Base-by-base conservation (phyloP, 2,113 vertebrate genomes). In the Hystrix brachyura region DNA sequence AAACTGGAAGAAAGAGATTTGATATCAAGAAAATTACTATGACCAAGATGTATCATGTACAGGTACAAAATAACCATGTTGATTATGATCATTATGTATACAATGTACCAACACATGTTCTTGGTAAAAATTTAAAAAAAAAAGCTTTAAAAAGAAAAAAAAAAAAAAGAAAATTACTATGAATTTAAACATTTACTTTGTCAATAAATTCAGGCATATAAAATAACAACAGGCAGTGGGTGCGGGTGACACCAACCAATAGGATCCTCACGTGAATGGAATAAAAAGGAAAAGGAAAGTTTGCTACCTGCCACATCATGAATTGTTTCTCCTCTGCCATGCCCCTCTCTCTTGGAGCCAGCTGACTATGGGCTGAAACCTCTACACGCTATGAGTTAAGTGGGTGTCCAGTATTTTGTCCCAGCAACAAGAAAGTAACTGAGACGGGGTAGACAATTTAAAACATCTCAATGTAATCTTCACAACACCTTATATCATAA, bases 171-270 rank as follows among this genome's bases (percentile, higher is more conserved):
- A 53, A 53, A 95, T 32, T 60, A 80, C 65, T 69, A 57, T 43
- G 69, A 90, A 87, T 34, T 12, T 55, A 32, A 90, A 57, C 11
- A 86, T 69, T 57, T 96, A 89, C 79, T 95, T 76, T 67, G 46
- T 25, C 64, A 87, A 79, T 83, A 79, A 94, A 89, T 57, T 87
- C 17, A 76, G 27, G 3, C 14, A 7, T 21, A 59, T 83, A 82
- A 51, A 65, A n/a, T 60, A 23, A 23, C 29, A 87, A 71, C 19
- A 51, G 59, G 90, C 57, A 46, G 19, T 43, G 71, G 38, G 34
- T 69, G 34, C n/a, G 34, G 2, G 14, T n/a, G 14, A 15, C 34
- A 69, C 15, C 34, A 60, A 69, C 65, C 65, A n/a, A 25, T 74
- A 46, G 71, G 71, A 9, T 43, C 19, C 69, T 72, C 43, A 19